Base-by-base conservation (phyloP, 2,797 vertebrate genomes). In the Siniperca scherzeri region DNA sequence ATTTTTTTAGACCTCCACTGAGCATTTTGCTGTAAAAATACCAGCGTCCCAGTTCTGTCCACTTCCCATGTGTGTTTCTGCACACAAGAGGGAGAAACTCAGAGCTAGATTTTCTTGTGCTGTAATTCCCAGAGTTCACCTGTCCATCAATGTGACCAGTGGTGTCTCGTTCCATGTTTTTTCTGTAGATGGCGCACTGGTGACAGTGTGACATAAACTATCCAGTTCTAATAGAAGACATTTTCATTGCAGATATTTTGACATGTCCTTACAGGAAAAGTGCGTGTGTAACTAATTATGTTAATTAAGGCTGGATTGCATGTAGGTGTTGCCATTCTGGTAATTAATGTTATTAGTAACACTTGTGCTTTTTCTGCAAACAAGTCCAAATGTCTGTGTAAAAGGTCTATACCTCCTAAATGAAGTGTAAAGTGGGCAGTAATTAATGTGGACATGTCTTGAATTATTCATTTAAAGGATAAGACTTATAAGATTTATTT, bases 11-110 rank as follows among this genome's bases (percentile, higher is more conserved):
- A 21, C 38, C 30, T 75, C 42, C 67, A 44, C 17, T 38, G 36
- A 83, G 80, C 40, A 2, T 70, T 82, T 67, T 40, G 70, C 52
- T 74, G 61, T 76, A 55, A 86, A 89, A 84, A 87, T 52, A 82
- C 38, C 55, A 17, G 1, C 22, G 67, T 66, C 74, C 81, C 82
- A 90, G 38, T 89, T 86, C 67, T 78, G 67, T 46, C 56, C 59
- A 13, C 33, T 36, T 36, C 64, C 64, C 57, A 3, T 9, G 66
- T 78, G 73, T 72, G 55, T 76, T 59, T 71, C 56, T 66, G 17
- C 56, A 22, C 36, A 65, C 22, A 46, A 2, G 13, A 59, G 66
- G 61, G 30, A 65, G 21, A 57, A 73, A 59, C 30, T 44, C 7
- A 14, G 36, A 64, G 25, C 17, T 25, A 6, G 6, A 44, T 19